phyloP scores from a whole-genome alignment of 2,888 invertebrate species.

The Erpobdella octoculata region DNA sequence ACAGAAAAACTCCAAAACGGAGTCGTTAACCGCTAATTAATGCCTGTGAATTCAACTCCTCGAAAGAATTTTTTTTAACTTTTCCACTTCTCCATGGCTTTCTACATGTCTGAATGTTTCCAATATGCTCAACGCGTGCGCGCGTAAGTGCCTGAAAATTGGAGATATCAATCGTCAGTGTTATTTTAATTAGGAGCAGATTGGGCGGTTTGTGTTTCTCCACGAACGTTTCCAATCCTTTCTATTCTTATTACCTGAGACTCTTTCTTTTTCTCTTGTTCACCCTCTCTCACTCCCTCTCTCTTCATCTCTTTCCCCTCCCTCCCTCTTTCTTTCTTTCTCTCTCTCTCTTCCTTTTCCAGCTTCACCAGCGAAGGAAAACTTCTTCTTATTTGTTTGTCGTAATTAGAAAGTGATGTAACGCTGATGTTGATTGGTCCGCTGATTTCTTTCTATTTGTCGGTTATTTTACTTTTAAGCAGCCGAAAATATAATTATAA shows the following conservation, averaged over 20 bases:
- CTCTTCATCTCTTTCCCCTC: no score
- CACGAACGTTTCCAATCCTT: no score
- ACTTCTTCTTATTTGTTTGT: not conserved
- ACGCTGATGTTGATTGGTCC: no score
- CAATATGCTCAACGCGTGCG: conserved; percentile 23
- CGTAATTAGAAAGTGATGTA: conserved; percentile 9
- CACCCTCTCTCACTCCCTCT: conserved; percentile 11
- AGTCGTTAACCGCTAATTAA: conserved; percentile 8
- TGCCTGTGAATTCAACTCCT: not conserved
- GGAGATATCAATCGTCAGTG: conserved; percentile 25
- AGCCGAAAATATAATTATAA: no score
- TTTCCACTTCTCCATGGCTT: not conserved
- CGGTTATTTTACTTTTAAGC: no score
- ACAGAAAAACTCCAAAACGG: not conserved
- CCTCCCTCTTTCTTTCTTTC: not conserved
- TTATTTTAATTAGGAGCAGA: conserved; percentile 25
- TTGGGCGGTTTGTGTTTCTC: not conserved
- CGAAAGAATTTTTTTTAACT: no score
- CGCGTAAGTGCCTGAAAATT: conserved; percentile 26
- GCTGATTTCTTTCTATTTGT: no score
- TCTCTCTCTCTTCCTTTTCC: conserved; percentile 1
- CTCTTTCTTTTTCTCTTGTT: not conserved
- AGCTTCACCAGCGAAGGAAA: not conserved
- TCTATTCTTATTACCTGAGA: not conserved
- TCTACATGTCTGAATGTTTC: conserved; percentile 12